Evolutionary conservation across 2,888 invertebrate genomes (phyloP), one percentile per base, ranked within the genome.

Genomic region (Eumerus sabulonum): DNA sequence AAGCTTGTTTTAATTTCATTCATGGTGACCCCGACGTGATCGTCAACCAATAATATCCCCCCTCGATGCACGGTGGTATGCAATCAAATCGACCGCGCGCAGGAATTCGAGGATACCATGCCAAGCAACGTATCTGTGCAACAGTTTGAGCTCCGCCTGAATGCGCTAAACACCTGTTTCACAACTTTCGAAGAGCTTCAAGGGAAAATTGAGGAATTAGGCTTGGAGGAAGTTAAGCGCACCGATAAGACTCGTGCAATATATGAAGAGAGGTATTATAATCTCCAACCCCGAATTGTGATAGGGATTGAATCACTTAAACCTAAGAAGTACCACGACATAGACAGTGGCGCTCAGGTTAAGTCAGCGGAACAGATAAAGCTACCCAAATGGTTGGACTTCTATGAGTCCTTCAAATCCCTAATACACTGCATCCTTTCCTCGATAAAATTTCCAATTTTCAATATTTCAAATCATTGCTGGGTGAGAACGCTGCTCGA

Each of bases 351-450:
- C 17, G 11, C 11, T 36, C 36, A 47, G 17, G 14, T 47, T 47
- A 47, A 16, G 47, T 47, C 17, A 47, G 5, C 1, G 7, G 38
- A 36, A 36, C 53, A 36, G 14, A 12, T 53, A 16, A 53, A 53
- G 38, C n/a, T 38, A 4, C 53, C 53, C 5, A 36, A 53, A 42
- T 56, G 53, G 54, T 54, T 64, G 45, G 16, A 19, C 11, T 66
- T 66, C 35, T 56, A 27, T 27, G 40, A 66, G 27, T 19, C 66
- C 16, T 67, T 57, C 9, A 48, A 57, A 35, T 50, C 27, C 12
- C 19, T 67, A 1, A 19, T 64, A 1, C 54, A 64, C 38, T 54
- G 11, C 14, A 64, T 45, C 36, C 45, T 17, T 18, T 12, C 13
- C n/a, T n/a, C n/a, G n/a, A n/a, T n/a, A n/a, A n/a, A n/a, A n/a